Conservation (phyloP, 2,797 vertebrate genomes). For the Myotis myotis region DNA sequence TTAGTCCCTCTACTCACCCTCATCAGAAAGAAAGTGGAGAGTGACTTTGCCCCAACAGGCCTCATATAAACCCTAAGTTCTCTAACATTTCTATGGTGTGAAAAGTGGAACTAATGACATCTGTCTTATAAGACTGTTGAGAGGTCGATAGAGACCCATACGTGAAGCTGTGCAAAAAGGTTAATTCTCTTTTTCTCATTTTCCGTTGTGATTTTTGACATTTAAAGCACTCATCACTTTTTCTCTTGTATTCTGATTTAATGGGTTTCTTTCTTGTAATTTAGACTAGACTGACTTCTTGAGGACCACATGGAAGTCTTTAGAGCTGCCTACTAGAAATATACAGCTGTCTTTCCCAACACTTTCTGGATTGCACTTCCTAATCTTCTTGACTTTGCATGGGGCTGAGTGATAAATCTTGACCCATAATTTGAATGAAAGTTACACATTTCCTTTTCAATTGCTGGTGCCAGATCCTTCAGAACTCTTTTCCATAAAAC, state of each 20-base stretch:
- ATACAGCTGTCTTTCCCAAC: not conserved
- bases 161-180: not conserved
- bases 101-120: not conserved
- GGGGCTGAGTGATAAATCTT: not conserved
- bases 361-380: not conserved
- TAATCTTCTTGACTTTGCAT: not conserved
- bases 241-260: not conserved
- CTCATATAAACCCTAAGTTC: too few relatives aligned
- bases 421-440: not conserved
- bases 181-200: not conserved
- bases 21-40: not conserved
- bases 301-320: not conserved
- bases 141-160: not conserved
- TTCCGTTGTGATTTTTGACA: not conserved
- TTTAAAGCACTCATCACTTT: not conserved
- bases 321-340: not conserved
- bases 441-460: not conserved
- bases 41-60: fast-evolving
- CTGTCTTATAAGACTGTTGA: not conserved
- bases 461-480: not conserved
- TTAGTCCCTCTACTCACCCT: not conserved
- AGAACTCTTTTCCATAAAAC: not conserved
- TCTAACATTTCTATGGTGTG: not conserved
- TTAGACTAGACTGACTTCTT: not conserved
- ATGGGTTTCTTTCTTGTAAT: not conserved